Base-by-base conservation (phyloP, 2,888 invertebrate genomes). In the Tryphoninae sp. region DNA sequence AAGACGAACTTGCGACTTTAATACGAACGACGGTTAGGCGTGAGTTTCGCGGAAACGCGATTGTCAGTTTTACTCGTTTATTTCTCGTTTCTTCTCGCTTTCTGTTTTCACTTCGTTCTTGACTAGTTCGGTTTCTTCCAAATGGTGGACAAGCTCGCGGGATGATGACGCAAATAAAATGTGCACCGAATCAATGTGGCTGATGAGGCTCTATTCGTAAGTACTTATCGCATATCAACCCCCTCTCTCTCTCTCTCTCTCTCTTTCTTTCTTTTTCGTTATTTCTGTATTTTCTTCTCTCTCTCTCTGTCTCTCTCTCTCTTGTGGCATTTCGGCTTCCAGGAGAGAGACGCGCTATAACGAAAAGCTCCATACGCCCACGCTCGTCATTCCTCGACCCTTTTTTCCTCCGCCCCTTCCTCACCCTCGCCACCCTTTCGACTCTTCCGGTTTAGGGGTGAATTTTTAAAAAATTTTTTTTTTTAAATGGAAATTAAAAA, bases 121-220 rank as follows among this genome's bases (percentile, higher is more conserved):
- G 19, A 19, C 55, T 8, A 8, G 16, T 55, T 45, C 59, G 40
- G 33, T 49, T 71, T 68, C 45, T 76, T 65, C 82, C 81, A 58
- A 82, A 85, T 85, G 84, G 78, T 83, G 83, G 71, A 69, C 58
- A 77, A 78, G 64, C 61, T 81, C 42, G 76, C 82, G 84, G 84
- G 84, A 84, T 85, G 85, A 91, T 89, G 90, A 91, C 88, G 89
- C 88, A 88, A 85, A 89, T 87, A 86, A 87, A 90, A 90, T 89
- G 91, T 89, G 87, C 87, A 84, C 83, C 86, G 81, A 85, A 89
- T 86, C 89, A 87, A 89, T 87, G 89, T 89, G 90, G 89, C 91
- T 89, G 89, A 91, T 90, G 90, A 89, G 89, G 89, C 90, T 89
- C 86, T 86, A 88, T 89, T 89, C 89, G 91, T 91, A 87, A 91